These are phyloP conservation scores for Aleiodes leptofemur DNA, from an alignment of 2,888 invertebrate species.

Conservation along the genomic window DNA sequence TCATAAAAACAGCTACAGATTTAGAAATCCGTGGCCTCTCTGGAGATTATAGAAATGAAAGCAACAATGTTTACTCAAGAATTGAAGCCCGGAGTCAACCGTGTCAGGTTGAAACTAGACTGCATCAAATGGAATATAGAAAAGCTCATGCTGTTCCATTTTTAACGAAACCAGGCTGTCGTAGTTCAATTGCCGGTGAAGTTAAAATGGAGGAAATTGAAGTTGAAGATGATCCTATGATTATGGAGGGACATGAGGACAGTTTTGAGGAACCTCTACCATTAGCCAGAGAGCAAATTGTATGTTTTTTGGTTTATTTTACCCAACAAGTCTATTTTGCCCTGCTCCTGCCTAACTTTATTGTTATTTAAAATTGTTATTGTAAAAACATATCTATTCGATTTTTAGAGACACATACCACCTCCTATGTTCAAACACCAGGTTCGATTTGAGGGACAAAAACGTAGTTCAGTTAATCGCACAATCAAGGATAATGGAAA, in stretches of 20 bases:
- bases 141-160: slow-evolving; percentile 60
- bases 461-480: slow-evolving; percentile 74
- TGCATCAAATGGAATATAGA: slow-evolving; percentile 64
- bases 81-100: slow-evolving; percentile 64
- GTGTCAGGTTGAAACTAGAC: slow-evolving; percentile 65
- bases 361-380: too few species aligned
- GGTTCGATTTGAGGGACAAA: slow-evolving; percentile 75
- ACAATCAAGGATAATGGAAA: slow-evolving; percentile 51
- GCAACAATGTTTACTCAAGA: slow-evolving; percentile 77
- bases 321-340: too few species aligned
- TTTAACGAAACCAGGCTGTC: slow-evolving; percentile 61
- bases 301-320: slow-evolving; percentile 44
- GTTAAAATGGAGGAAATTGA: slow-evolving; percentile 71
- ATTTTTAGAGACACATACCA: slow-evolving; percentile 64
- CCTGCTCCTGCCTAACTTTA: neutral
- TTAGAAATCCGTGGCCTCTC: slow-evolving; percentile 82
- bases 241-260: slow-evolving; percentile 68
- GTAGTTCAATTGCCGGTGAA: slow-evolving; percentile 61
- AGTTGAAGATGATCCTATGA: slow-evolving; percentile 72
- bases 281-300: slow-evolving; percentile 59
- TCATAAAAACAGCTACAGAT: slow-evolving; percentile 83
- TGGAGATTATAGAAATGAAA: slow-evolving; percentile 79
- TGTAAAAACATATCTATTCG: neutral
- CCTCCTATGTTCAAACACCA: slow-evolving; percentile 73
- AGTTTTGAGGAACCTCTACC: slow-evolving; percentile 62